Conservation (phyloP, 2,888 invertebrate genomes). For the Ommatoiulus sabulosus region DNA sequence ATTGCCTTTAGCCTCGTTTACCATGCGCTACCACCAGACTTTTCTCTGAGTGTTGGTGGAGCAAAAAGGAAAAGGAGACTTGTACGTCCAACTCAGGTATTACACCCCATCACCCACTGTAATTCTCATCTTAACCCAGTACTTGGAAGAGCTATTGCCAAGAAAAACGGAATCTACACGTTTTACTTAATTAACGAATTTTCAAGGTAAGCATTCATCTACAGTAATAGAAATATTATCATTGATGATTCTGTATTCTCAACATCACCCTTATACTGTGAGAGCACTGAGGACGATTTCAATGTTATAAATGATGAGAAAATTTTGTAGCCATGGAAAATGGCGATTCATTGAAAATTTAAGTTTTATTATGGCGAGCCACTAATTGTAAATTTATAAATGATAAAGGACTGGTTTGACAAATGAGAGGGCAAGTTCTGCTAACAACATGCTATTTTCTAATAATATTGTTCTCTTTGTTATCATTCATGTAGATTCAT, state of each 20-base stretch:
- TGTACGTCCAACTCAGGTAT: slow-evolving; percentile 37
- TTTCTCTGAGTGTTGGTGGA: not conserved
- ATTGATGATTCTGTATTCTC: too few relatives aligned
- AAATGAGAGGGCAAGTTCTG: too few relatives aligned
- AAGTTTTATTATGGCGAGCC: too few relatives aligned
- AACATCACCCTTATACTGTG: too few relatives aligned
- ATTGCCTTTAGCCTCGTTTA: slow-evolving; percentile 56
- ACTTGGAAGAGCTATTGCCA: slow-evolving; percentile 56
- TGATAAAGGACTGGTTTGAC: too few relatives aligned
- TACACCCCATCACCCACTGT: slow-evolving; percentile 55
- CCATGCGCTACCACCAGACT: not conserved
- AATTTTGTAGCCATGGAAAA: too few relatives aligned
- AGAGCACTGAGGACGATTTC: too few relatives aligned
- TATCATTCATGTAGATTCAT: slow-evolving; percentile 55
- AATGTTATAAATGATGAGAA: too few relatives aligned
- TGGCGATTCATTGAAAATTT: too few relatives aligned
- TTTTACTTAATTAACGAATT: slow-evolving; percentile 58
- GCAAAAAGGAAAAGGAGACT: not conserved
- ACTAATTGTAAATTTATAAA: too few relatives aligned
- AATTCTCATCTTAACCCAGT: slow-evolving; percentile 57
- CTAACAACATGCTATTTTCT: too few relatives aligned
- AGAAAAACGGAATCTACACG: slow-evolving; percentile 56
- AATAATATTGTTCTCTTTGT: not conserved
- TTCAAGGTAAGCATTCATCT: slow-evolving; percentile 58
- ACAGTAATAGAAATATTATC: too few relatives aligned